A percentile compares a stretch with the other conserved stretches of the same genome.
phyloP scores from a whole-genome alignment of 2,797 vertebrate species.

The Zenarchopterus dispar region DNA sequence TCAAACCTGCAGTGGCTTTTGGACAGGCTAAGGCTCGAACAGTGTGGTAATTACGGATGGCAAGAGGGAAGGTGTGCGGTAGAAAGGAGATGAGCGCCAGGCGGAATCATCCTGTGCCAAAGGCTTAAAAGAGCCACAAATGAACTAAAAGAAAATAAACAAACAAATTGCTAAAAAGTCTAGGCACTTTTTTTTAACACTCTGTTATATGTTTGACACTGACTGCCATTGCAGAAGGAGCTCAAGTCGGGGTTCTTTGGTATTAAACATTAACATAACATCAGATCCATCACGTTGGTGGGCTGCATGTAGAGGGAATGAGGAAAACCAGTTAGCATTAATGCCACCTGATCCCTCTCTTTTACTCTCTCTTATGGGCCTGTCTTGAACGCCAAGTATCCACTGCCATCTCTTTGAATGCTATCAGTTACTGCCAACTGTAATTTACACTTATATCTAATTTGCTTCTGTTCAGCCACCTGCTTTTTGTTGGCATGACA shows the following conservation, averaged over 20 bases:
- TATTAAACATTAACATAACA: slow-evolving; percentile 44
- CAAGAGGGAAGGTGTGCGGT: slow-evolving; percentile 79
- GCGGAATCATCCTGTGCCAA: slow-evolving; percentile 73
- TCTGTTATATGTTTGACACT: slow-evolving; percentile 60
- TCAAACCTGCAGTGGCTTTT: slow-evolving; percentile 86
- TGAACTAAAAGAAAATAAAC: slow-evolving; percentile 77
- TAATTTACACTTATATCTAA: slow-evolving; percentile 62
- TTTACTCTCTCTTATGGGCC: slow-evolving; percentile 1
- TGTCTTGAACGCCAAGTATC: slow-evolving; percentile 20
- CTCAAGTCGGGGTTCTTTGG: slow-evolving; percentile 23
- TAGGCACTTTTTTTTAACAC: slow-evolving; percentile 32
- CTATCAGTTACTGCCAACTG: slow-evolving; percentile 48
- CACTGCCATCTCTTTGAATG: slow-evolving; percentile 23
- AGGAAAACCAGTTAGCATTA: slow-evolving; percentile 26
- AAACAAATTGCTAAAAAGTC: slow-evolving; percentile 67
- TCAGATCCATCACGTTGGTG: slow-evolving; percentile 24
- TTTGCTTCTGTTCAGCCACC: slow-evolving; percentile 61
- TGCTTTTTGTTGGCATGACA: slow-evolving; percentile 66
- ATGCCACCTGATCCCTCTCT: slow-evolving; percentile 16
- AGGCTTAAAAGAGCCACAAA: slow-evolving; percentile 76
- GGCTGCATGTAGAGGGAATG: slow-evolving; percentile 13
- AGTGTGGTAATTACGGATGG: slow-evolving; percentile 84
- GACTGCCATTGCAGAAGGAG: slow-evolving; percentile 49
- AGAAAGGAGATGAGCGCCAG: slow-evolving; percentile 68
- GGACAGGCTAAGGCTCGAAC: slow-evolving; percentile 79